These are phyloP conservation scores for Pelodiscus sinensis DNA, from an alignment of 2,113 vertebrate species.

Conservation along the genomic window DNA sequence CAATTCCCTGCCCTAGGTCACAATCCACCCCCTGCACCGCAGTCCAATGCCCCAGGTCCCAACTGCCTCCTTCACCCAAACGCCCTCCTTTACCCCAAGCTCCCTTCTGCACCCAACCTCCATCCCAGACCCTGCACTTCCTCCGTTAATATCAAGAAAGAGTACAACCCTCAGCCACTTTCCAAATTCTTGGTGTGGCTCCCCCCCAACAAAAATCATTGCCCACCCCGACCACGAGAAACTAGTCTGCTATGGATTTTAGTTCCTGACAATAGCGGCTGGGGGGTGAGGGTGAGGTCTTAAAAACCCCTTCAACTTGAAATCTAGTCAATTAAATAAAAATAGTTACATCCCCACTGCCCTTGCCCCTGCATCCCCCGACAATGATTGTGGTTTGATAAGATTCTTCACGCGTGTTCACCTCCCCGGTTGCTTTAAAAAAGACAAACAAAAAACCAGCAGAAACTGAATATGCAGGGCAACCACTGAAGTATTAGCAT, in stretches of 20 bases:
- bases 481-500: not conserved
- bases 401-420: not conserved
- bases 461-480: not conserved
- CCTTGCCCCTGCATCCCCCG: not conserved
- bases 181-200: no score
- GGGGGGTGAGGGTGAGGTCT: not conserved
- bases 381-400: no score
- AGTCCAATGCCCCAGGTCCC: no score
- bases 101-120: no score
- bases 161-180: no score
- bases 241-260: not conserved
- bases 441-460: not conserved
- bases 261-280: not conserved
- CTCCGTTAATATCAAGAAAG: no score
- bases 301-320: not conserved
- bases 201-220: no score
- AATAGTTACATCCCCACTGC: not conserved
- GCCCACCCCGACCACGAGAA: not conserved
- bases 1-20: no score
- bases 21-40: no score
- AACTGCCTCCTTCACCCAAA: no score
- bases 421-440: not conserved
- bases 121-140: no score
- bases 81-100: no score
- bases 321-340: not conserved